Evolutionary conservation across 2,888 invertebrate species (phyloP).

Genomic region (Ditula angustiorana): DNA sequence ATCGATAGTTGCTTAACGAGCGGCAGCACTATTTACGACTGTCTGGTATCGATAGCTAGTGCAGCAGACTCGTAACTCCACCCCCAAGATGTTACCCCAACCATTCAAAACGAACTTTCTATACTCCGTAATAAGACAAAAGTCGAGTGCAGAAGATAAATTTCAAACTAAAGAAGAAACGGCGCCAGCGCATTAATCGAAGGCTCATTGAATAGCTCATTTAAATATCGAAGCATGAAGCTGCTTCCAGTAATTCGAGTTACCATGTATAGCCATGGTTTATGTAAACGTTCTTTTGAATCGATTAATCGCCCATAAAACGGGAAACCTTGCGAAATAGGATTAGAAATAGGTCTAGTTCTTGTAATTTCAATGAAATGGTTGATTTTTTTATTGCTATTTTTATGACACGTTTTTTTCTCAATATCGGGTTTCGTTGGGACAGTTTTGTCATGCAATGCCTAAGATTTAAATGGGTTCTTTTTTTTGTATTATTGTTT

Average conservation of each 20-base stretch:
- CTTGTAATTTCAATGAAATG: neutral
- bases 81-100: neutral
- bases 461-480: too few species aligned
- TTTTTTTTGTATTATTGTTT: too few species aligned
- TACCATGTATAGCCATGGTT: slow-evolving; percentile 29
- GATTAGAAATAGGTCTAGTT: neutral
- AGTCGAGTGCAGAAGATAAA: too few species aligned
- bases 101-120: neutral
- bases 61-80: neutral
- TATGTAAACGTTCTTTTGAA: slow-evolving; percentile 20
- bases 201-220: slow-evolving; percentile 27
- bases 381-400: neutral
- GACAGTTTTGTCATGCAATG: too few species aligned
- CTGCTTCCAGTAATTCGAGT: slow-evolving; percentile 25
- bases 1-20: neutral
- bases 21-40: slow-evolving; percentile 1
- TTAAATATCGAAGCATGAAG: slow-evolving; percentile 32
- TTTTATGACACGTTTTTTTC: too few species aligned
- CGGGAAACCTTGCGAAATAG: neutral
- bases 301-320: slow-evolving; percentile 23
- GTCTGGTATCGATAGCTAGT: neutral
- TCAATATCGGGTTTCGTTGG: too few species aligned
- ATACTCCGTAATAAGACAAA: neutral
- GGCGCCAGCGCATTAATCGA: slow-evolving; percentile 6
- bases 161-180: neutral